phyloP scores from a whole-genome alignment of 2,113 vertebrate species.

The Erinaceus europaeus region DNA sequence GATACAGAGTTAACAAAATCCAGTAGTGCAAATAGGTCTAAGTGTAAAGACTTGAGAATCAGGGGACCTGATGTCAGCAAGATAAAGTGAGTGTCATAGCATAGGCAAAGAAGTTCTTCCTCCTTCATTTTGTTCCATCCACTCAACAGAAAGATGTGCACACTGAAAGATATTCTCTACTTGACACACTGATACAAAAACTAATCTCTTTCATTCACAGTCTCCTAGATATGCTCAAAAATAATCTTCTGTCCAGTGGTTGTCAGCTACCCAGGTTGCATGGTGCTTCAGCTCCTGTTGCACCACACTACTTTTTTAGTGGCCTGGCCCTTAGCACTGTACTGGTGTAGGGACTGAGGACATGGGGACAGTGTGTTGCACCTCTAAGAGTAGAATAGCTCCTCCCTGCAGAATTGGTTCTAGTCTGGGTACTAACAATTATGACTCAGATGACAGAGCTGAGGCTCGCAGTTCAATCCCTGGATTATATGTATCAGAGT shows the following conservation, averaged over 20 bases:
- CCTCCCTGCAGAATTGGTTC: too few relatives aligned
- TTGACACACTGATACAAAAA: background rate
- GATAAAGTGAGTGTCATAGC: background rate
- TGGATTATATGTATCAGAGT: too few relatives aligned
- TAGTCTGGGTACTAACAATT: too few relatives aligned
- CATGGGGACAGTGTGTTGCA: too few relatives aligned
- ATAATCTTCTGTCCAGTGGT: background rate
- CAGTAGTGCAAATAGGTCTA: background rate
- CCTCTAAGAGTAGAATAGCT: too few relatives aligned
- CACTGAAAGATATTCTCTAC: background rate
- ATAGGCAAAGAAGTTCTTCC: background rate
- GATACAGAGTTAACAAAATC: background rate
- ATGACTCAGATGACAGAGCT: too few relatives aligned
- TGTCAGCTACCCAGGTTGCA: too few relatives aligned
- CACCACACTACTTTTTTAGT: too few relatives aligned
- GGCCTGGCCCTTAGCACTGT: too few relatives aligned
- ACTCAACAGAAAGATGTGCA: background rate
- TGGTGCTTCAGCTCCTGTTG: too few relatives aligned
- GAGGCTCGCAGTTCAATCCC: too few relatives aligned
- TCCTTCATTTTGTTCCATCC: background rate
- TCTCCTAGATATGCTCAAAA: background rate
- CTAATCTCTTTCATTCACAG: background rate
- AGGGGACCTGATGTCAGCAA: background rate
- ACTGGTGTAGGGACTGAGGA: too few relatives aligned
- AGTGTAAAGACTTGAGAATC: background rate